Evolutionary conservation across 2,797 vertebrate species (phyloP).

Genomic region (Typhlichthys subterraneus): DNA sequence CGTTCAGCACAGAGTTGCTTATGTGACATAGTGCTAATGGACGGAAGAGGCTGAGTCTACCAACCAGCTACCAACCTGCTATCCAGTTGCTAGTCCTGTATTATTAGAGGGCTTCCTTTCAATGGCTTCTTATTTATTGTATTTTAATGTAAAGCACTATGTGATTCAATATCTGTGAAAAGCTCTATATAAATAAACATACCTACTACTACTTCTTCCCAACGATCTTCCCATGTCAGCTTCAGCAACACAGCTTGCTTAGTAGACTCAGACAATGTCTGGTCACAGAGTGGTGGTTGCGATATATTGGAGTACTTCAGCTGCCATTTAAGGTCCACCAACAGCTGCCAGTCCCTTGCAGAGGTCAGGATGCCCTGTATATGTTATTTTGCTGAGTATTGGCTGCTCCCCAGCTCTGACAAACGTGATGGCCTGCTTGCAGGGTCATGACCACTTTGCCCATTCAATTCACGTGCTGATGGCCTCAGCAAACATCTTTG

Average conservation of each 20-base stretch:
- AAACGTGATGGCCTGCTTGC: slow-evolving; percentile 16
- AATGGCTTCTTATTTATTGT: background rate
- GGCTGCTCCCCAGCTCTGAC: slow-evolving; percentile 24
- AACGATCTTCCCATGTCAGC: background rate
- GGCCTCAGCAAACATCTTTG: background rate
- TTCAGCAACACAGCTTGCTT: background rate
- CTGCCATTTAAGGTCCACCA: slow-evolving; percentile 5
- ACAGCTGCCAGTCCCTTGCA: slow-evolving; percentile 14
- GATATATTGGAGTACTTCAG: slow-evolving; percentile 1
- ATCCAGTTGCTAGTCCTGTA: no score
- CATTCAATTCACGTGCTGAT: slow-evolving; percentile 5
- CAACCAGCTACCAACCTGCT: no score
- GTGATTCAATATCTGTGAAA: no score
- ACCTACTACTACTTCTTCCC: background rate
- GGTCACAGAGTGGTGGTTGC: slow-evolving; percentile 2
- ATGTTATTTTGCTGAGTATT: slow-evolving; percentile 1
- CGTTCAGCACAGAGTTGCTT: no score
- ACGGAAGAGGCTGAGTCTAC: no score
- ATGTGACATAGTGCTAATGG: no score
- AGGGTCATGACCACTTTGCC: background rate
- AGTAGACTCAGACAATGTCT: background rate
- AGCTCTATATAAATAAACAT: no score
- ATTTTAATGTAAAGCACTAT: no score
- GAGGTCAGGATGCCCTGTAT: slow-evolving; percentile 15
- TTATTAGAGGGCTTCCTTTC: no score